These are phyloP conservation scores for Dendrolimus houi DNA, from an alignment of 2,888 invertebrate genomes.

Conservation along the genomic window DNA sequence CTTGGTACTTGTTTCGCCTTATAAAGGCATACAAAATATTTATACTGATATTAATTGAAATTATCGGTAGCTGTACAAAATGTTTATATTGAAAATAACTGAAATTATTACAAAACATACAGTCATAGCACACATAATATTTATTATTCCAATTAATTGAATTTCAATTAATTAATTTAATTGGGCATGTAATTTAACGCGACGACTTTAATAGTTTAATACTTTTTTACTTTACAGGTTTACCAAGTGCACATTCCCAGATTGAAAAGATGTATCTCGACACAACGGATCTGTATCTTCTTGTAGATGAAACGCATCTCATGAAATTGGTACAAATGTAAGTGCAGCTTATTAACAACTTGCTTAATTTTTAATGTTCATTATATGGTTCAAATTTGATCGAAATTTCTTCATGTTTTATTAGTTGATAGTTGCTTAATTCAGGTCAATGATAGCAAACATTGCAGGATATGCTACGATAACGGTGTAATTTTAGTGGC, in stretches of 20 bases:
- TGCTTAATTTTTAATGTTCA: not conserved
- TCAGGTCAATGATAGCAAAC: not conserved
- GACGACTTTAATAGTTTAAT: no score
- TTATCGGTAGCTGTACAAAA: no score
- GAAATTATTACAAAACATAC: no score
- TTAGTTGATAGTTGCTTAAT: not conserved
- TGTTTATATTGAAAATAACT: no score
- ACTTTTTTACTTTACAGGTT: constrained; percentile 36
- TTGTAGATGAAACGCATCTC: constrained; percentile 69
- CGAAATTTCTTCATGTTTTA: not conserved
- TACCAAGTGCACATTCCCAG: constrained; percentile 55
- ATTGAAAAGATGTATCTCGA: constrained; percentile 68
- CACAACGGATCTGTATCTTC: constrained; percentile 74
- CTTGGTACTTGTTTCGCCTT: no score
- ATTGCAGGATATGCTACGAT: not conserved
- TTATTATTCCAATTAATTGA: no score
- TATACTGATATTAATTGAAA: no score
- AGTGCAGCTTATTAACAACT: constrained; percentile 33
- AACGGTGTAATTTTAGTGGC: not conserved
- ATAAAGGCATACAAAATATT: no score
- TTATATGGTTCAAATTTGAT: not conserved
- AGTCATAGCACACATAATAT: no score
- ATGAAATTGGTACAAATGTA: constrained; percentile 77
- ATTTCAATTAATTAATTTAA: no score
- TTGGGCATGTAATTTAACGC: no score